These are phyloP conservation scores for Synanceia verrucosa DNA, from an alignment of 2,797 vertebrate species.

Conservation along the genomic window DNA sequence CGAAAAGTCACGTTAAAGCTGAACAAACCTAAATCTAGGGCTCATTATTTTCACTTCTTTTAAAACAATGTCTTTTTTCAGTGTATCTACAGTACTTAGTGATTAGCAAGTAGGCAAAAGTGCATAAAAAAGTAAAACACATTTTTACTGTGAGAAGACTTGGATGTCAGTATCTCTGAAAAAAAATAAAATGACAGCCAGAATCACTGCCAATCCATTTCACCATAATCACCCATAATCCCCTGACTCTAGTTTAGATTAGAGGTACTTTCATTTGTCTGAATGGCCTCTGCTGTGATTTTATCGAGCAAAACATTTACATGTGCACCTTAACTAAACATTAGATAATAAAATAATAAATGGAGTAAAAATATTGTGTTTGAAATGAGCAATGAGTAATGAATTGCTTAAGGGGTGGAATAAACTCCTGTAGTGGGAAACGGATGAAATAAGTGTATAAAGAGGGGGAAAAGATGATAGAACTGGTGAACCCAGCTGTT, in stretches of 20 bases:
- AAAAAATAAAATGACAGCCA: background rate
- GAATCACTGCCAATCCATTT: background rate
- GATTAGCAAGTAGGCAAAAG: background rate
- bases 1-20: constrained; percentile 13
- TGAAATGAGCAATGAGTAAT: constrained; percentile 45
- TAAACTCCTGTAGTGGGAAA: constrained; percentile 40
- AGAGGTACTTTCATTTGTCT: background rate
- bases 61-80: background rate
- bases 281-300: background rate
- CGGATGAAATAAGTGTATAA: constrained; percentile 22
- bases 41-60: constrained; percentile 17
- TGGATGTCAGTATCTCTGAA: background rate
- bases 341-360: constrained; percentile 47
- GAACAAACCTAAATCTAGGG: background rate
- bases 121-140: background rate
- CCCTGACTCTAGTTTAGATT: constrained; percentile 13
- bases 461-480: background rate
- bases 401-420: constrained; percentile 36
- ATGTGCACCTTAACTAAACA: constrained; percentile 5
- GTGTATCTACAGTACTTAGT: background rate
- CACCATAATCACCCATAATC: constrained; percentile 7
- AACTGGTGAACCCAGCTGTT: constrained; percentile 13
- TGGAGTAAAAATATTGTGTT: constrained; percentile 57
- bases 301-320: constrained; percentile 13
- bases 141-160: background rate